phyloP scores from a whole-genome alignment of 2,888 invertebrate species.

The Pristionchus mayeri region DNA sequence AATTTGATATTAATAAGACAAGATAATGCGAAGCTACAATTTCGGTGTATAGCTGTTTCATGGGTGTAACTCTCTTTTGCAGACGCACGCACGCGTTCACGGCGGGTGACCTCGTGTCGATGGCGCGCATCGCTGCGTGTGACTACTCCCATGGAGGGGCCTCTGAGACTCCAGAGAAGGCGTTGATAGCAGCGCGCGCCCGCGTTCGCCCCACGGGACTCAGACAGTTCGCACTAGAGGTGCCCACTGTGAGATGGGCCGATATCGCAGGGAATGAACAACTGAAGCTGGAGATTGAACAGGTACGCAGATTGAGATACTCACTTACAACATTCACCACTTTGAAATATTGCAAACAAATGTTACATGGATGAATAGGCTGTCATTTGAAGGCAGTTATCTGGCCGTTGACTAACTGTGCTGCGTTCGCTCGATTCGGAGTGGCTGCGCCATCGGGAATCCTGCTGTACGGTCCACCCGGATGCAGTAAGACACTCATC shows the following conservation, averaged over 20 bases:
- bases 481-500: constrained; percentile 81
- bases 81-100: constrained; percentile 72
- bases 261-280: constrained; percentile 94
- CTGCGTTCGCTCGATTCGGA: constrained; percentile 86
- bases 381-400: constrained; percentile 84
- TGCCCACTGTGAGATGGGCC: constrained; percentile 83
- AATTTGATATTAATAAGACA: neutral
- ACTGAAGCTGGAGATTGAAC: constrained; percentile 85
- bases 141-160: constrained; percentile 48
- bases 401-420: constrained; percentile 91
- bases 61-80: constrained; percentile 35
- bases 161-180: constrained; percentile 41
- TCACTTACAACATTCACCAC: too few species aligned
- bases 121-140: constrained; percentile 56
- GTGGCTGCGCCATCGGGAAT: constrained; percentile 85
- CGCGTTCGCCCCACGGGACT: constrained; percentile 71
- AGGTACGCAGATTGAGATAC: constrained; percentile 54
- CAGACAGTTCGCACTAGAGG: constrained; percentile 72
- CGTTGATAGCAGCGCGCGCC: constrained; percentile 50
- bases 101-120: constrained; percentile 64
- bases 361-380: neutral
- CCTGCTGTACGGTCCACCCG: constrained; percentile 95
- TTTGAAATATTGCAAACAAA: too few species aligned
- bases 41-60: neutral
- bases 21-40: neutral